Evolutionary conservation across 1,140 invertebrate species (phyloP), one percentile per base, ranked within the genome.

Genomic region (Pseudomyrmex flavicornis): DNA sequence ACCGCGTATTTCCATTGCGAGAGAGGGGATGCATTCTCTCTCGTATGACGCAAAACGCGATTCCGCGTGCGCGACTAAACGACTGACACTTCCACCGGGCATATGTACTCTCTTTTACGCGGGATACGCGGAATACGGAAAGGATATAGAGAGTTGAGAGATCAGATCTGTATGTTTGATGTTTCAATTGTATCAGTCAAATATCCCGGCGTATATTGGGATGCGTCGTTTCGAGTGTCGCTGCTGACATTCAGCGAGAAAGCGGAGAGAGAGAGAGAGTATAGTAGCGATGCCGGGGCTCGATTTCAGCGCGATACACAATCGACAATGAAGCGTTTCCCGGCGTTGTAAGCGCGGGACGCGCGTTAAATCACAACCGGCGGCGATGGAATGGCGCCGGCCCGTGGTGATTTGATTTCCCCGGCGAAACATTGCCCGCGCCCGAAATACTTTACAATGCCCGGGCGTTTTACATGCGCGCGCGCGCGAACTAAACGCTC

Each of bases 321-420:
- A 69, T 79, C 65, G 65, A 79, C 76, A 79, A 70, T 70, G 76
- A 79, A 79, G 76, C 76, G 44, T 69, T 58, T 20, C n/a, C 15
- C 63, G 54, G 54, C 48, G 44, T n/a, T 70, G n/a, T 79, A 56
- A 69, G 65, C 76, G 75, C 58, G 76, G 72, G 84, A 70, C 59
- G 61, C 62, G 66, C 85, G 82, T 69, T 87, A 87, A 87, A 88
- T 87, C 85, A 70, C 76, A 79, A 79, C 35, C 65, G 65, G 68
- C 70, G 82, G 44, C 73, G 85, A 87, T 82, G 68, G 73, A 84
- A 84, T 48, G 82, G 85, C 82, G 85, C 85, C 70, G 80, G 80
- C 66, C 69, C 56, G 66, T 74, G 82, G 72, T 70, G 86, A 87
- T 88, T 88, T 85, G 85, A 88, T 88, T 84, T 83, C 48, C 48